Conservation (phyloP, 1,140 invertebrate genomes). For the Pseudomyrmex pallidus region DNA sequence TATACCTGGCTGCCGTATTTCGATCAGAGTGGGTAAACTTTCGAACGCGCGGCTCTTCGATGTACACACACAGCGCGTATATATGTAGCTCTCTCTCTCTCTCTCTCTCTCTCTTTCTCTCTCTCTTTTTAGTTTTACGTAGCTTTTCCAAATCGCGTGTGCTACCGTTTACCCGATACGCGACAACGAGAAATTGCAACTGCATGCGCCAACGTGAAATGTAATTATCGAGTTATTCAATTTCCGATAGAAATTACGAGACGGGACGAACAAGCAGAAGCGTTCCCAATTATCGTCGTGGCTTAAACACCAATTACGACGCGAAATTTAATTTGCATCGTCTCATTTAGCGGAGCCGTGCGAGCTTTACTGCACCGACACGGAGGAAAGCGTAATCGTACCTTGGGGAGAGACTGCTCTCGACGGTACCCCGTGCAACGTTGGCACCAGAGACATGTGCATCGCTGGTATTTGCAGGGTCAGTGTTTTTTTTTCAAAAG, state of each 20-base stretch:
- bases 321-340: slow-evolving; percentile 37
- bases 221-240: slow-evolving; percentile 3
- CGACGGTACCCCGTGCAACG: slow-evolving; percentile 92
- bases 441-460: slow-evolving; percentile 92
- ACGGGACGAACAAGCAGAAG: neutral
- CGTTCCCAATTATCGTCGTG: neutral
- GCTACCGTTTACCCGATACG: neutral
- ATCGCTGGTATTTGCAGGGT: slow-evolving; percentile 92
- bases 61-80: neutral
- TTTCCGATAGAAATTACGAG: neutral
- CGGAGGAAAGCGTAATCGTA: slow-evolving; percentile 89
- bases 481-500: slow-evolving; percentile 73
- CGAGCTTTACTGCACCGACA: slow-evolving; percentile 91
- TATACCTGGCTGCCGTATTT: slow-evolving; percentile 94
- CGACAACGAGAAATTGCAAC: neutral
- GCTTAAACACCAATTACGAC: slow-evolving; percentile 26
- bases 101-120: neutral
- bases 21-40: slow-evolving; percentile 88
- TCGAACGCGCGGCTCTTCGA: neutral
- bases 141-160: neutral
- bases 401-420: slow-evolving; percentile 90
- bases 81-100: neutral
- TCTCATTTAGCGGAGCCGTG: slow-evolving; percentile 89
- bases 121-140: neutral
- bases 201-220: neutral